phyloP scores from a whole-genome alignment of 2,113 vertebrate species.

The Sterna hirundo region DNA sequence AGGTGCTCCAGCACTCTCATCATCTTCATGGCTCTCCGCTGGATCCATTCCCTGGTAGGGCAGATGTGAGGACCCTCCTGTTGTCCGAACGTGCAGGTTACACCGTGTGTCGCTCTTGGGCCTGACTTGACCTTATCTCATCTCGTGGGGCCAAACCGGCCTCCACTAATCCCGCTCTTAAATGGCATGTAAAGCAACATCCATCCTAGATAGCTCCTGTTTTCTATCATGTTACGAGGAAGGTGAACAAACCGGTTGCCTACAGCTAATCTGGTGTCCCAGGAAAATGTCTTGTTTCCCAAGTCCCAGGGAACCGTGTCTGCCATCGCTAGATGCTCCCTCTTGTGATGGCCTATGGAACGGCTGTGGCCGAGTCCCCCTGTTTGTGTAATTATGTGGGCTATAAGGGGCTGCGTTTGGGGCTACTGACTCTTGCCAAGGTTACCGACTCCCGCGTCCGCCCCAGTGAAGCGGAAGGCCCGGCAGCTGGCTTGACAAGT shows the following conservation, averaged over 20 bases:
- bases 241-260: neutral
- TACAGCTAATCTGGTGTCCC: no score
- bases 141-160: fast-evolving
- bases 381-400: fast-evolving
- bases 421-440: neutral
- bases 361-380: neutral
- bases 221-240: fast-evolving
- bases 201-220: fast-evolving
- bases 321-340: fast-evolving
- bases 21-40: no score
- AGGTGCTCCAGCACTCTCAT: no score
- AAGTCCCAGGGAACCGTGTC: fast-evolving
- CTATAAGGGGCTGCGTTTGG: fast-evolving
- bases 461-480: no score
- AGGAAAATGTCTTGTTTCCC: fast-evolving
- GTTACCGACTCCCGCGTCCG: fast-evolving
- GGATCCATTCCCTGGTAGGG: neutral
- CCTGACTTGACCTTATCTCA: no score
- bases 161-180: fast-evolving
- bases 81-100: fast-evolving
- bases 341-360: fast-evolving
- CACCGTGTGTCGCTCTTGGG: fast-evolving
- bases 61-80: fast-evolving
- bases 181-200: fast-evolving
- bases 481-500: fast-evolving